A percentile compares a stretch with the other conserved stretches of the same genome.
Evolutionary conservation across 2,113 vertebrate genomes (phyloP).

Genomic region (Istiophorus platypterus): DNA sequence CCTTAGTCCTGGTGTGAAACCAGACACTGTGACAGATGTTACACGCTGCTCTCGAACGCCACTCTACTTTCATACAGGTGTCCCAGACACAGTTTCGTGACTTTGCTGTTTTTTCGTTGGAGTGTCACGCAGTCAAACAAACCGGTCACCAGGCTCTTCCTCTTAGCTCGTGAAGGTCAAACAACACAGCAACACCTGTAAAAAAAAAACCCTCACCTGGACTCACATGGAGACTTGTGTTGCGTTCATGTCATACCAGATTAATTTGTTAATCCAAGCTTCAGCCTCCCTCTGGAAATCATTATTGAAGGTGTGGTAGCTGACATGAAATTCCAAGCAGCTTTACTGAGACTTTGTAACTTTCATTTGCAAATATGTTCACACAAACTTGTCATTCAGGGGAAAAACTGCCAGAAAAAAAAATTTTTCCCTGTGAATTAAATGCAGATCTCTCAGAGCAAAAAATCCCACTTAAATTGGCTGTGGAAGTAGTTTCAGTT

Average conservation of each 20-base stretch:
- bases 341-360: no score
- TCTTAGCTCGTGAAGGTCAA: neutral
- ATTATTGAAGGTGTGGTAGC: no score
- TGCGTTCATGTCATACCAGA: slow-evolving; percentile 23
- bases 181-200: neutral
- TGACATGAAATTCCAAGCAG: no score
- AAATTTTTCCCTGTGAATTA: no score
- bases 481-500: no score
- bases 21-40: neutral
- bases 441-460: no score
- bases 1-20: neutral
- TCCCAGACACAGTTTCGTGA: neutral
- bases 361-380: no score
- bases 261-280: neutral
- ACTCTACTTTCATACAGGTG: neutral
- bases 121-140: neutral
- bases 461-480: no score
- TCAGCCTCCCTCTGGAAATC: neutral
- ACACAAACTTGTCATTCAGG: no score
- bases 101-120: neutral
- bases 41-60: neutral
- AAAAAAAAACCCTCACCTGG: neutral
- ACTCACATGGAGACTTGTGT: neutral
- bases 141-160: neutral
- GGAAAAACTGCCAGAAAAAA: no score